Evolutionary conservation across 2,797 vertebrate genomes (phyloP), one percentile per base, ranked within the genome.

Genomic region (Morus bassanus): DNA sequence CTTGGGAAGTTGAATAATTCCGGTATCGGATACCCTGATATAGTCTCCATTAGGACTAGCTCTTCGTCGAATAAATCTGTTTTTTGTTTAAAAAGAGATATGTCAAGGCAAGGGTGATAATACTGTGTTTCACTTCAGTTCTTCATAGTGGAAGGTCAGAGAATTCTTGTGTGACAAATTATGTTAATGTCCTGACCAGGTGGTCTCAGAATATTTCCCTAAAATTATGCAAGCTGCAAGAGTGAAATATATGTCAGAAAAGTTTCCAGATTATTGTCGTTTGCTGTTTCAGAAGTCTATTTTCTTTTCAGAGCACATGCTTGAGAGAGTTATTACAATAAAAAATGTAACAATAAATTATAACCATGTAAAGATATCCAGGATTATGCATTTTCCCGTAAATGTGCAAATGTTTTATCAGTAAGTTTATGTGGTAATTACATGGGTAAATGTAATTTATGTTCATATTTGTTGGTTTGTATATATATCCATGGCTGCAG

Each of bases 1-100:
- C 91, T 97, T 98, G 57, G 94, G 93, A 24, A 98, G 97, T 6
- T 92, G 93, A 95, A 98, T 98, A 57, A 84, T 56, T 69, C 98
- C 98, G 4, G 43, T 95, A 22, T 96, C 96, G 3, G 76, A 96
- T 67, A 98, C 93, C 69, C 88, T 93, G 61, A 98, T 81, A 41
- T 98, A 97, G 17, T 97, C 95, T 70, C 97, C 97, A 39, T 88
- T 98, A 93, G 98, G 98, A 60, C 94, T 98, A 31, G 96, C 95
- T 93, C 64, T 97, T 74, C 97, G 96, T 88, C 97, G 97, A 67
- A 59, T 92, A 53, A 98, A 98, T 86, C 98, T 98, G 96, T 0
- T n/a, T 95, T 89, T 91, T 88, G 41, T 89, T 79, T 84, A 88
- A 90, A 79, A 91, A 35, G 39, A 77, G 27, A 25, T 19, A 54